Conservation (phyloP, 2,113 vertebrate genomes). For the Bothrops jararaca region DNA sequence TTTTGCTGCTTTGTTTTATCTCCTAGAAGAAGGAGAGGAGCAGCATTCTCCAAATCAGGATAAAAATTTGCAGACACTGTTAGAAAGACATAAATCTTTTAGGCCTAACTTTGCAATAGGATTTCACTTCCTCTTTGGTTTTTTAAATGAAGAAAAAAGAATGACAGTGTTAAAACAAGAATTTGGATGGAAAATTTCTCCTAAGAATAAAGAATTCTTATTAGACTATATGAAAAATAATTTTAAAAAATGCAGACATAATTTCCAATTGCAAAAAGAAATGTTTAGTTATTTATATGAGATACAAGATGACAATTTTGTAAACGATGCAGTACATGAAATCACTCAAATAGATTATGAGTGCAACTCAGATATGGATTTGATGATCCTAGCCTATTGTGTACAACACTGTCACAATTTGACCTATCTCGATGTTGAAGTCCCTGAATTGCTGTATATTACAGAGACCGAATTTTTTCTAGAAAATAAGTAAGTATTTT, state of each 20-base stretch:
- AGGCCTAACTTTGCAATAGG: conserved; percentile 46
- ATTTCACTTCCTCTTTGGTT: conserved; percentile 59
- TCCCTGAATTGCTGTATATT: too few relatives aligned
- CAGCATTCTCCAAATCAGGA: not conserved
- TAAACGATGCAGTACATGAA: conserved; percentile 35
- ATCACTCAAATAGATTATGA: too few relatives aligned
- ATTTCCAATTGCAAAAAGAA: conserved; percentile 36
- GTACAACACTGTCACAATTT: too few relatives aligned
- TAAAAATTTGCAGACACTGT: conserved; percentile 16
- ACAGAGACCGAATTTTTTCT: too few relatives aligned
- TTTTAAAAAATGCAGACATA: not conserved
- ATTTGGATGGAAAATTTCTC: conserved; percentile 50
- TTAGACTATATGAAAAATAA: conserved; percentile 40
- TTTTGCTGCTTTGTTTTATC: conserved; percentile 50
- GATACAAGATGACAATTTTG: conserved; percentile 53
- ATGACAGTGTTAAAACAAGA: conserved; percentile 35
- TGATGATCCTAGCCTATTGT: too few relatives aligned
- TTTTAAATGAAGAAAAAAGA: conserved; percentile 51
- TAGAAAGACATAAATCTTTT: conserved; percentile 32
- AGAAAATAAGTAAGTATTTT: too few relatives aligned
- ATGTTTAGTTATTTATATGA: conserved; percentile 51
- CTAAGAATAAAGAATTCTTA: conserved; percentile 38
- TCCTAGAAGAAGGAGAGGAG: not conserved
- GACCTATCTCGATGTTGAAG: too few relatives aligned
- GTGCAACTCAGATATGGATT: too few relatives aligned